These are phyloP conservation scores for Pangasius djambal DNA, from an alignment of 2,797 vertebrate species.

Conservation along the genomic window DNA sequence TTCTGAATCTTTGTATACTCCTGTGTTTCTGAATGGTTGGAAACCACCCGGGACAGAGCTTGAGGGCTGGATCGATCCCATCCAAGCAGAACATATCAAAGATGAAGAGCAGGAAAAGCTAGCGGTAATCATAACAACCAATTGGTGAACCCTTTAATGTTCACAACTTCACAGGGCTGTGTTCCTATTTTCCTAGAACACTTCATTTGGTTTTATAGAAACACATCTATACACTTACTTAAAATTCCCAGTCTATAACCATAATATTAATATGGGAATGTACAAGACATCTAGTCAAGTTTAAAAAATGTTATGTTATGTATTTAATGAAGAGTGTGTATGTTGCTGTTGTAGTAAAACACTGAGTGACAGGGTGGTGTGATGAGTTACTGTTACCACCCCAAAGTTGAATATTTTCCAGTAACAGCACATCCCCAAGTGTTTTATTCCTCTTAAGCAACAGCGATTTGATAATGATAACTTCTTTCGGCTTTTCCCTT, in stretches of 20 bases:
- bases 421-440: background rate
- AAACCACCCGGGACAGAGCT: slow-evolving; percentile 75
- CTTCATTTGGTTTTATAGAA: background rate
- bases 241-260: background rate
- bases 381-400: background rate
- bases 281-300: background rate
- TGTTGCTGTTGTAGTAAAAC: background rate
- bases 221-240: background rate
- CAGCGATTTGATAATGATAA: background rate
- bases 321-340: background rate
- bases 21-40: slow-evolving; percentile 83
- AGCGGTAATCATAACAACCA: slow-evolving; percentile 61
- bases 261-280: background rate
- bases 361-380: background rate
- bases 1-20: slow-evolving; percentile 73
- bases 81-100: slow-evolving; percentile 84
- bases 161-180: background rate
- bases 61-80: slow-evolving; percentile 83
- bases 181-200: background rate
- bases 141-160: background rate
- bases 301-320: background rate
- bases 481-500: too few species aligned
- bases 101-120: slow-evolving; percentile 73
- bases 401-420: background rate
- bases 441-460: background rate